These are phyloP conservation scores for Phania funesta DNA, from an alignment of 2,888 invertebrate species.

Conservation along the genomic window DNA sequence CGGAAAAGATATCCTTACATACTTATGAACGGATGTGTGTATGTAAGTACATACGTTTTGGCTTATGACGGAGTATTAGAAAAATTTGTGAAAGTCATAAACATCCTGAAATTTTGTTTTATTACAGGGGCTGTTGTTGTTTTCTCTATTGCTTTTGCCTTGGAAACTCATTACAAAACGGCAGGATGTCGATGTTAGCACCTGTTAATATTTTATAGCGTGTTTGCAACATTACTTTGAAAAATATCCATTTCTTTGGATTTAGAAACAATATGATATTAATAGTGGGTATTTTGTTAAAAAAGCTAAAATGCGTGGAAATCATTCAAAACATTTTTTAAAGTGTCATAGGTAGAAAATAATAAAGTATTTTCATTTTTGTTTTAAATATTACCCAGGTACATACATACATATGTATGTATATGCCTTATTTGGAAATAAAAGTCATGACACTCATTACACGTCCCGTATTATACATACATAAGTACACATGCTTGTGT, in stretches of 20 bases:
- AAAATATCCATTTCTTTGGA: neutral
- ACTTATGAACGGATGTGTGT: too few species aligned
- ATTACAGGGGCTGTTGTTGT: neutral
- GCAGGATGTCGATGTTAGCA: constrained; percentile 52
- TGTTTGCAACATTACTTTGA: neutral
- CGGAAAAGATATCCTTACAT: neutral
- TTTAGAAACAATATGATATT: neutral
- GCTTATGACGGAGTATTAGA: neutral
- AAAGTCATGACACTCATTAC: too few species aligned
- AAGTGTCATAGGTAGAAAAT: too few species aligned
- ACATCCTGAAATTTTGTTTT: neutral
- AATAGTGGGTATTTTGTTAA: too few species aligned
- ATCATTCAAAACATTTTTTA: too few species aligned
- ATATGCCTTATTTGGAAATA: too few species aligned
- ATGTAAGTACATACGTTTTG: neutral
- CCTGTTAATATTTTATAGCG: constrained; percentile 52
- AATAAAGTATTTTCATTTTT: too few species aligned
- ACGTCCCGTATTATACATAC: too few species aligned
- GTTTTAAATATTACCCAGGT: too few species aligned
- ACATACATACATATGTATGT: too few species aligned
- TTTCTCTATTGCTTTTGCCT: constrained; percentile 17
- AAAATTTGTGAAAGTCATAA: constrained; percentile 38
- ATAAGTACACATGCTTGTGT: too few species aligned
- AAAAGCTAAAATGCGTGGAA: too few species aligned
- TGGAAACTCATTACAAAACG: constrained; percentile 48